Evolutionary conservation across 2,797 vertebrate genomes (phyloP).

Genomic region (Gila robusta): DNA sequence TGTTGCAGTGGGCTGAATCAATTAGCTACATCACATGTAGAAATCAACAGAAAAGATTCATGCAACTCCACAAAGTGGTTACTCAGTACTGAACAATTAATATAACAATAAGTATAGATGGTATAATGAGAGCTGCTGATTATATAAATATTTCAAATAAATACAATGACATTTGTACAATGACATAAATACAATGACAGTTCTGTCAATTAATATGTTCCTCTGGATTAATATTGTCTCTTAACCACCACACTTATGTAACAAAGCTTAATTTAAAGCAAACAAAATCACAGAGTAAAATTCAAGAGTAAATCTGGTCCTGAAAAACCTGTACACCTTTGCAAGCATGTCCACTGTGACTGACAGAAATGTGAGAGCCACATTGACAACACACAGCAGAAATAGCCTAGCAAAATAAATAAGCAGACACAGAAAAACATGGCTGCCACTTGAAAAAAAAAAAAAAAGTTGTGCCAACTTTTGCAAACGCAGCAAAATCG

Average conservation of each 20-base stretch:
- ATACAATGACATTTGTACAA: too few relatives aligned
- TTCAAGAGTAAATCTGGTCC: neutral
- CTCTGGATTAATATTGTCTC: neutral
- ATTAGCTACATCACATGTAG: neutral
- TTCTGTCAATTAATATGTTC: neutral
- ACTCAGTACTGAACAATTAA: neutral
- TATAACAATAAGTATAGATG: neutral
- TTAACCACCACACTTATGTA: neutral
- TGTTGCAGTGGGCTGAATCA: neutral
- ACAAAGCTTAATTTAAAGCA: constrained; percentile 4
- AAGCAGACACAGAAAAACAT: constrained; percentile 28
- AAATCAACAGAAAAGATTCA: neutral
- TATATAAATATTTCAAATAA: neutral
- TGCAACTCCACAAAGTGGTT: neutral
- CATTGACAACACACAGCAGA: constrained; percentile 37
- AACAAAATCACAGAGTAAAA: neutral
- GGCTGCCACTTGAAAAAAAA: neutral
- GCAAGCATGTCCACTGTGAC: neutral
- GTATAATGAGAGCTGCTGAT: neutral
- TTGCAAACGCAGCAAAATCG: constrained; percentile 11
- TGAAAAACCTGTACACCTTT: neutral
- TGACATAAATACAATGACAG: too few relatives aligned
- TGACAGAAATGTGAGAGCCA: constrained; percentile 35
- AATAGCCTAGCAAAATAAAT: constrained; percentile 45
- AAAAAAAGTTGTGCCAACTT: constrained; percentile 11